Evolutionary conservation across 2,113 vertebrate genomes (phyloP).

Genomic region (Xiphophorus maculatus): DNA sequence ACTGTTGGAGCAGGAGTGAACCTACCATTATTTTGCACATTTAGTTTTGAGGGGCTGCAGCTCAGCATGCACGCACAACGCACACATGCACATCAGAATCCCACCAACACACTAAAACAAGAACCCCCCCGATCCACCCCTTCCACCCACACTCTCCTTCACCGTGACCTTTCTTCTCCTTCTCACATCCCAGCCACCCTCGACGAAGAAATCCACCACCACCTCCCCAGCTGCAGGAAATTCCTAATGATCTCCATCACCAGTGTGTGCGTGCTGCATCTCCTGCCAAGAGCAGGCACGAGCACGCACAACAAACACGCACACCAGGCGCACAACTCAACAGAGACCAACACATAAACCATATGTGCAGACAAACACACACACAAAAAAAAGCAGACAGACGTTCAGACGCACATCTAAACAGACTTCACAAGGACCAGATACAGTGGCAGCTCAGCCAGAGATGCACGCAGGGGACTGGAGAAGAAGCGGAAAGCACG

Average conservation of each 20-base stretch:
- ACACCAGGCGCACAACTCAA: slow-evolving; percentile 49
- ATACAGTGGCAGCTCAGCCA: slow-evolving; percentile 64
- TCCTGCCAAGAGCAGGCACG: slow-evolving; percentile 84
- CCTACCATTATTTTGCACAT: slow-evolving; percentile 18
- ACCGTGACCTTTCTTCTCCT: slow-evolving; percentile 55
- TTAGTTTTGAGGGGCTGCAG: slow-evolving; percentile 23
- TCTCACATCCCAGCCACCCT: slow-evolving; percentile 48
- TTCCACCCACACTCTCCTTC: slow-evolving; percentile 55
- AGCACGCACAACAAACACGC: slow-evolving; percentile 19
- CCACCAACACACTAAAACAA: slow-evolving; percentile 33
- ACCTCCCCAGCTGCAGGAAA: slow-evolving; percentile 93
- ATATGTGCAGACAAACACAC: slow-evolving; percentile 62
- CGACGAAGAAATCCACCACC: slow-evolving; percentile 59
- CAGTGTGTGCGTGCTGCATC: slow-evolving; percentile 80
- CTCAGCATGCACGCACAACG: slow-evolving; percentile 17
- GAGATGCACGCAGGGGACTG: slow-evolving; percentile 62
- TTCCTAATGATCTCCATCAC: slow-evolving; percentile 97
- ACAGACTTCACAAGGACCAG: slow-evolving; percentile 69
- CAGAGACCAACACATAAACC: slow-evolving; percentile 61
- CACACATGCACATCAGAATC: slow-evolving; percentile 31
- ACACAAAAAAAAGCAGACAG: slow-evolving; percentile 50
- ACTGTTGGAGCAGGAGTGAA: slow-evolving; percentile 9
- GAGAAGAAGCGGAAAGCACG: slow-evolving; percentile 58
- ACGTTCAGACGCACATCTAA: slow-evolving; percentile 57
- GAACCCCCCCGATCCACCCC: slow-evolving; percentile 1